These are phyloP conservation scores for Chaetorhynchus papuensis DNA, from an alignment of 2,113 vertebrate genomes.

Conservation along the genomic window DNA sequence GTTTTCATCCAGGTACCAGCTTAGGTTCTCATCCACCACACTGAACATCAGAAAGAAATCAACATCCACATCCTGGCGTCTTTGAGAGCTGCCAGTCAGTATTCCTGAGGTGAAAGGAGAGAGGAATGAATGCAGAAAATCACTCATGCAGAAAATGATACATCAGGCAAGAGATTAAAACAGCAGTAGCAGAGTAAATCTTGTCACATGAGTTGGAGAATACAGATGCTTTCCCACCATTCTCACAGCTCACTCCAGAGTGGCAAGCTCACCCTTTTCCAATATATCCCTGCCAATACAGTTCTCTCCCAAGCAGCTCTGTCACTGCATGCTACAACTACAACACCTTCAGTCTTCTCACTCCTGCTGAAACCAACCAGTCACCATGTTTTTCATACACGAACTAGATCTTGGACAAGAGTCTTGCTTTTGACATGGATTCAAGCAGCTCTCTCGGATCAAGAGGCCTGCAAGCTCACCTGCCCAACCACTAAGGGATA, in stretches of 20 bases:
- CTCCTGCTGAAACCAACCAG: background rate
- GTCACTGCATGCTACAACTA: background rate
- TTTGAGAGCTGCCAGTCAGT: constrained; percentile 62
- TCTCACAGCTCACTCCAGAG: background rate
- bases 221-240: background rate
- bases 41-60: constrained; percentile 78
- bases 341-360: background rate
- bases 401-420: background rate
- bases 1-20: constrained; percentile 77
- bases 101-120: constrained; percentile 44
- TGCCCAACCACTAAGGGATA: background rate
- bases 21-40: constrained; percentile 78
- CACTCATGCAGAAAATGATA: background rate
- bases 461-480: background rate
- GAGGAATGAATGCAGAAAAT: background rate
- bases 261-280: background rate
- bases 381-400: background rate
- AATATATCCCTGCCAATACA: fast-evolving
- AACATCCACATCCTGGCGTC: constrained; percentile 65
- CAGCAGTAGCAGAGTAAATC: background rate
- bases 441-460: background rate
- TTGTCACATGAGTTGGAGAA: background rate
- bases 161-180: background rate
- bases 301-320: background rate
- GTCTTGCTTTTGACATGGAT: background rate